Base-by-base conservation (phyloP, 2,797 vertebrate genomes). In the Sebastes paucispinis region DNA sequence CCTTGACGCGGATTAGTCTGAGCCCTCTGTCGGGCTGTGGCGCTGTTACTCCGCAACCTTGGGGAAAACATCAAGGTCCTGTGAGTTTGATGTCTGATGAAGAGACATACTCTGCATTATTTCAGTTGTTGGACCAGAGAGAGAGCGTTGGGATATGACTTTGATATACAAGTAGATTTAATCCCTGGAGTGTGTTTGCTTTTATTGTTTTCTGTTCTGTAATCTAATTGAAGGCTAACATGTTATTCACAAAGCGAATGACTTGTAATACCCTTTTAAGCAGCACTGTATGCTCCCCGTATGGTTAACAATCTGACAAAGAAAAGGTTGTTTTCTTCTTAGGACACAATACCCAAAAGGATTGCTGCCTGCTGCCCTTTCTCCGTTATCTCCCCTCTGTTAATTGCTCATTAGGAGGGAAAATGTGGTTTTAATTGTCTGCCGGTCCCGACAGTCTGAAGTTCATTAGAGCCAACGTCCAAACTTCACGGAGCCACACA, bases 391-490 rank as follows among this genome's bases (percentile, higher is more conserved):
- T 85, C 47, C 13, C 64, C 69, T 80, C 70, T 84, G 77, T 88
- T 93, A 92, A 93, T 93, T 87, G 88, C 85, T 91, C 82, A 92
- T 93, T 92, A 93, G 85, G 77, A 88, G 69, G 69, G 69, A 90
- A 87, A 89, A 91, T 88, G 80, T 86, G 81, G 81, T 85, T 92
- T 89, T 92, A 93, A 94, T 93, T 55, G 52, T 87, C 54, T 73
- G 78, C 64, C 4, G n/a, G 80, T 86, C 63, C 73, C 88, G 82
- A 85, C 82, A 79, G 75, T 84, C 67, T 89, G 77, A 92, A 88
- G 76, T 92, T 93, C 91, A 91, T 93, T 93, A 90, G 62, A 73
- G 83, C 84, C 87, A 84, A 88, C 87, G 88, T 90, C 86, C 76
- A 82, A 83, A 79, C 82, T 85, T 90, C 73, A 82, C 27, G 72